Conservation (phyloP, 2,888 invertebrate genomes). For the Saturnia japonica region DNA sequence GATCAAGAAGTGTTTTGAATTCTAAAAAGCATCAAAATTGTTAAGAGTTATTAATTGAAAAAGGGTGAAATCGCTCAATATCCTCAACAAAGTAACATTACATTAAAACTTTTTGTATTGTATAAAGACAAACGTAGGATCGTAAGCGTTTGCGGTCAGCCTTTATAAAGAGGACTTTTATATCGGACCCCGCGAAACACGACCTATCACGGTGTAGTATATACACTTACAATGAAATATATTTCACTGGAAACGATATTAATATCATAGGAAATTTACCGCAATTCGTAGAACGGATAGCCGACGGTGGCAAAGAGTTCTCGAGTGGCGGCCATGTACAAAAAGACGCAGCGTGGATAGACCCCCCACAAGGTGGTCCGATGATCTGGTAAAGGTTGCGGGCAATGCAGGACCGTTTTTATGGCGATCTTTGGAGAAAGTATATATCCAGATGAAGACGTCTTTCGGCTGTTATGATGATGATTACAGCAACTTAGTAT, state of each 20-base stretch:
- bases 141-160: slow-evolving; percentile 62
- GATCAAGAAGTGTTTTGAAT: neutral
- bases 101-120: slow-evolving; percentile 41
- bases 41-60: neutral
- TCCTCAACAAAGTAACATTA: slow-evolving; percentile 39
- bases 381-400: too few species aligned
- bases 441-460: too few species aligned
- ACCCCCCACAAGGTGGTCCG: too few species aligned
- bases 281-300: too few species aligned
- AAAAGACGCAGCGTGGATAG: too few species aligned
- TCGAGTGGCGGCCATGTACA: too few species aligned
- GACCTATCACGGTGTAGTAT: slow-evolving; percentile 63
- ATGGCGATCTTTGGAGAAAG: too few species aligned
- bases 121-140: slow-evolving; percentile 56
- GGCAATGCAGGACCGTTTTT: too few species aligned
- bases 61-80: slow-evolving; percentile 47
- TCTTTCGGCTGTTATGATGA: too few species aligned
- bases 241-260: slow-evolving; percentile 31
- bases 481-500: too few species aligned
- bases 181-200: slow-evolving; percentile 68
- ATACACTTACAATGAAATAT: slow-evolving; percentile 36
- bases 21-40: neutral
- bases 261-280: neutral
- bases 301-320: too few species aligned
- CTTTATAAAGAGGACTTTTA: slow-evolving; percentile 74